phyloP scores from a whole-genome alignment of 2,888 invertebrate genomes.

The Nasonovia ribisnigri region DNA sequence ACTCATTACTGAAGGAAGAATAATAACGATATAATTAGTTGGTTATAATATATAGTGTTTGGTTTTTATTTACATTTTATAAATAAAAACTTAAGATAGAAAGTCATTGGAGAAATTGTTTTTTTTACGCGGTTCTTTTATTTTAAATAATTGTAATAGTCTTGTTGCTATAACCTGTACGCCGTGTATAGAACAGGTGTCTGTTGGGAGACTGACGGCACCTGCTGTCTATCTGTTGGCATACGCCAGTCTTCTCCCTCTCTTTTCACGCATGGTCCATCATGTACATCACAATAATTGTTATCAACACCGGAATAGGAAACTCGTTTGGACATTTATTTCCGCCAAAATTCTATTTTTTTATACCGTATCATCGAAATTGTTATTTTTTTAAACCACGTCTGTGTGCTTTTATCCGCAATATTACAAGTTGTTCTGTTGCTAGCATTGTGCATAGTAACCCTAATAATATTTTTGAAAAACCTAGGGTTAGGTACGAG shows the following conservation, averaged over 20 bases:
- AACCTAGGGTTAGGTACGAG: not conserved
- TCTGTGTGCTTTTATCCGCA: not conserved
- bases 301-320: conserved; percentile 27
- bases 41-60: not conserved
- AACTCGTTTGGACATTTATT: not conserved
- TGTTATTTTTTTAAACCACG: not conserved
- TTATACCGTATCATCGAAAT: not conserved
- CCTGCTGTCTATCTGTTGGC: not conserved
- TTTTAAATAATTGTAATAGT: not conserved
- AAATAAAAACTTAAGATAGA: not conserved
- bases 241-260: not conserved
- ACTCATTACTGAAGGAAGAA: not conserved
- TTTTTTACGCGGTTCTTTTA: not conserved
- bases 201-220: not conserved
- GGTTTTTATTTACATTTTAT: not conserved
- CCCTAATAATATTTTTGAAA: not conserved
- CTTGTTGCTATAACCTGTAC: conserved; percentile 3
- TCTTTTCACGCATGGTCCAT: not conserved
- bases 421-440: not conserved
- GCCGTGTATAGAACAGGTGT: conserved; percentile 37
- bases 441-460: not conserved
- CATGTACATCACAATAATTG: not conserved
- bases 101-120: not conserved
- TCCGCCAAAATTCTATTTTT: not conserved
- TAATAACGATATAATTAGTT: not conserved